A percentile compares a stretch with the other conserved stretches of the same genome.
Evolutionary conservation across 1,140 invertebrate species (phyloP).

Genomic region (Stegodyphus dumicola): DNA sequence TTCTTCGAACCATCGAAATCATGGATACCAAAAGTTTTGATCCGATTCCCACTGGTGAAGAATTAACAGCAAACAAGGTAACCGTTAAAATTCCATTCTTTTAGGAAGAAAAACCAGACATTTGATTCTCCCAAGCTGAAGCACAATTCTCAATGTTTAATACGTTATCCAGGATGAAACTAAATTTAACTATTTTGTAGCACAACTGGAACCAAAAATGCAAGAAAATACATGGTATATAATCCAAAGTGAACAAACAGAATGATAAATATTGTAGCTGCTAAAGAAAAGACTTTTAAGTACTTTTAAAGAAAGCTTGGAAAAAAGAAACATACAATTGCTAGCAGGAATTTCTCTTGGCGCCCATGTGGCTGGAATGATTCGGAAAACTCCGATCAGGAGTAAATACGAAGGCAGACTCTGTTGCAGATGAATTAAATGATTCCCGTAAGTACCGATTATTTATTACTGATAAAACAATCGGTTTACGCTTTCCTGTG

Average conservation of each 20-base stretch:
- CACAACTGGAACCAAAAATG: background rate
- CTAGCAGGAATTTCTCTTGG: background rate
- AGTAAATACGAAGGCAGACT: no score
- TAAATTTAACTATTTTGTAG: constrained; percentile 60
- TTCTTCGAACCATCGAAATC: no score
- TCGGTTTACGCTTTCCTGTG: no score
- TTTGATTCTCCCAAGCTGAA: constrained; percentile 66
- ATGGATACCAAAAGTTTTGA: no score
- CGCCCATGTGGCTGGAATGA: no score
- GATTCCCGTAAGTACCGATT: no score
- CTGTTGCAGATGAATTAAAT: no score
- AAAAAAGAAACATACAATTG: background rate
- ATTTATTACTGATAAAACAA: no score
- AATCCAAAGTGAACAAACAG: background rate
- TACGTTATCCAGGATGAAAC: constrained; percentile 56
- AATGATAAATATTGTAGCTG: background rate
- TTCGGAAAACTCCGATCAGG: no score
- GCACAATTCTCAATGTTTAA: constrained; percentile 58
- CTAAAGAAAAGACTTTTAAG: background rate
- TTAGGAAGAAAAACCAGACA: constrained; percentile 61
- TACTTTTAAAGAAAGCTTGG: background rate
- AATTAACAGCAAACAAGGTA: background rate
- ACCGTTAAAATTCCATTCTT: constrained; percentile 61
- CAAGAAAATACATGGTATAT: background rate
- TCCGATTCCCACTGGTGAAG: background rate